Base-by-base conservation (phyloP, 2,113 vertebrate species). In the Rhynchopsitta pachyrhyncha region DNA sequence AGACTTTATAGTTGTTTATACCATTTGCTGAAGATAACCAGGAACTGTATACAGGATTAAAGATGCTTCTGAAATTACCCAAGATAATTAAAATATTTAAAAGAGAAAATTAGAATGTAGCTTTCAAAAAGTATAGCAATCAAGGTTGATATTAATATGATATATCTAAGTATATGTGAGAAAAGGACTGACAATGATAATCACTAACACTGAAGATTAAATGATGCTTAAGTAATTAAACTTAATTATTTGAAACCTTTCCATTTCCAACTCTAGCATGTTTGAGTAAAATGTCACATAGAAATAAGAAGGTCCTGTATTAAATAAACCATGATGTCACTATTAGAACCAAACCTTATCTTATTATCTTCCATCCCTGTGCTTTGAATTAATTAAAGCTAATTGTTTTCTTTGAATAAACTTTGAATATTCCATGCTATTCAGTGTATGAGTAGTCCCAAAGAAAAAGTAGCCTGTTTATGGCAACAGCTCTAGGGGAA, bases 151-250 rank as follows among this genome's bases (percentile, higher is more conserved):
- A 92, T 44, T 76, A 85, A 82, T 57, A 53, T 47, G 57, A 85
- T 80, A 82, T 59, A 96, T 47, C 52, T 88, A 95, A 90, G 41
- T 44, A 77, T 29, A 18, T 81, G 35, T 68, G 47, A 92, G 59
- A 81, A 96, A 95, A 86, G 70, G 57, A 69, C 41, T 50, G 70
- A 96, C 80, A 96, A 88, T 87, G 85, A 94, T 95, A 91, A 89
- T 92, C 86, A 91, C 55, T 83, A 77, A 23, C 35, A 86, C 2
- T 62, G 76, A 95, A 95, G 47, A 94, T 59, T 29, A 91, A 49
- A 88, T 76, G 28, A 85, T 76, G 68, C 81, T 95, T 81, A 92
- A 76, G 47, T 91, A 95, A 96, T 95, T 96, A 95, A 85, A 81
- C 11, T 37, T 47, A 87, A 96, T 95, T 93, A 93, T 85, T 94